A percentile compares a stretch with the other conserved stretches of the same genome.
These are phyloP conservation scores for Dromococcyx pavoninus DNA, from an alignment of 2,797 vertebrate species.

Conservation along the genomic window DNA sequence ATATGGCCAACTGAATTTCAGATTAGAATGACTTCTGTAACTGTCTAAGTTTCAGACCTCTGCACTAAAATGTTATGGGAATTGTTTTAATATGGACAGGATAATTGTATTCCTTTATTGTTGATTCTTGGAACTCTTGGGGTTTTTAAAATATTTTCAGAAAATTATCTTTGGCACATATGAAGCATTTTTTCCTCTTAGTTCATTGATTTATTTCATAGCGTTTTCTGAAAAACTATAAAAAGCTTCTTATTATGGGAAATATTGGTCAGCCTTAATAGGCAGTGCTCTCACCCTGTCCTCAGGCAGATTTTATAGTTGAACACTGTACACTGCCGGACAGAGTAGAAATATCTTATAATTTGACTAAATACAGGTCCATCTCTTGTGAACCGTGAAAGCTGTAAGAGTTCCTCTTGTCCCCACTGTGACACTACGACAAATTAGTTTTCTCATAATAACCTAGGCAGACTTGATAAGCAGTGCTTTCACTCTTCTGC, in stretches of 20 bases:
- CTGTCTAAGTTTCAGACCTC: not conserved
- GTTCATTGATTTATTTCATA: not conserved
- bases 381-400: not conserved
- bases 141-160: not conserved
- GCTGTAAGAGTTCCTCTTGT: not conserved
- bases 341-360: not conserved
- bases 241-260: not conserved
- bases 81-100: not conserved
- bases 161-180: not conserved
- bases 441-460: not conserved
- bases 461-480: not conserved
- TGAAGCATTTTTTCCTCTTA: not conserved
- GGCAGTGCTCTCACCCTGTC: rapidly evolving
- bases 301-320: not conserved
- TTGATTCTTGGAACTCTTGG: not conserved
- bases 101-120: not conserved
- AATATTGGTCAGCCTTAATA: not conserved
- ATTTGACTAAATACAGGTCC: not conserved
- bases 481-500: not conserved
- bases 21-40: not conserved
- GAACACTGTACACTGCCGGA: not conserved
- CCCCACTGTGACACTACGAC: not conserved
- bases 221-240: not conserved
- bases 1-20: not conserved
- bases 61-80: not conserved